Evolutionary conservation across 2,113 vertebrate species (phyloP).

Genomic region (Embiotoca jacksoni): DNA sequence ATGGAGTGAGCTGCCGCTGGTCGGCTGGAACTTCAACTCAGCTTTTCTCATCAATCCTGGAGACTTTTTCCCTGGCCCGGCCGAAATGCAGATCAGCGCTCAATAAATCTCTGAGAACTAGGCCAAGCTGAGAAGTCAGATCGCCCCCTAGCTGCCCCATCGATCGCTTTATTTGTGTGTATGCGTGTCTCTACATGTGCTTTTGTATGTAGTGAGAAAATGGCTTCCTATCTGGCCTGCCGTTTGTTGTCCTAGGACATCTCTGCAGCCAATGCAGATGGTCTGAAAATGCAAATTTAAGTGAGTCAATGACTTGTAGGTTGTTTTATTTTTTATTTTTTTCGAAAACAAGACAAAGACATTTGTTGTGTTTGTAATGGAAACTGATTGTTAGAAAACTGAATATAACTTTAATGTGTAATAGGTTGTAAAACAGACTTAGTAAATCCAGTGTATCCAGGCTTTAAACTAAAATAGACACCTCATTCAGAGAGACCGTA

Average conservation of each 20-base stretch:
- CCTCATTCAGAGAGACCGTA: neutral
- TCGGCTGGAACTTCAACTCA: conserved; percentile 70
- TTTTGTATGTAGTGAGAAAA: conserved; percentile 14
- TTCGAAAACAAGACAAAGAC: neutral
- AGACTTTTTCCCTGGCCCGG: conserved; percentile 67
- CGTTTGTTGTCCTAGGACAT: conserved; percentile 48
- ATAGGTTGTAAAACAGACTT: neutral
- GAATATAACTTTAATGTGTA: neutral
- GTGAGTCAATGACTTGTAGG: neutral
- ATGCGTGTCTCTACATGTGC: conserved; percentile 46
- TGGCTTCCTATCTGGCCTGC: neutral
- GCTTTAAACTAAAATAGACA: neutral
- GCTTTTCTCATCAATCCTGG: conserved; percentile 79
- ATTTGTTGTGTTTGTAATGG: conserved; percentile 1
- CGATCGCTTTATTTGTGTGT: conserved; percentile 57
- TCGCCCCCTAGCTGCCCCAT: conserved; percentile 55
- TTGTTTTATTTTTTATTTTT: neutral
- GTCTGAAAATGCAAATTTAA: neutral
- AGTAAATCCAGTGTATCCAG: neutral
- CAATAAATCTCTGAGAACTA: conserved; percentile 82
- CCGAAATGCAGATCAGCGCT: conserved; percentile 78
- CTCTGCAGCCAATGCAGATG: conserved; percentile 39
- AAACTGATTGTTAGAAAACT: neutral
- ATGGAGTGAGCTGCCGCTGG: conserved; percentile 54
- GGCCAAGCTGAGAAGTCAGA: conserved; percentile 74